A percentile compares a stretch with the other conserved stretches of the same genome.
Conservation (phyloP, 2,888 invertebrate genomes). For the Aplocera efformata region DNA sequence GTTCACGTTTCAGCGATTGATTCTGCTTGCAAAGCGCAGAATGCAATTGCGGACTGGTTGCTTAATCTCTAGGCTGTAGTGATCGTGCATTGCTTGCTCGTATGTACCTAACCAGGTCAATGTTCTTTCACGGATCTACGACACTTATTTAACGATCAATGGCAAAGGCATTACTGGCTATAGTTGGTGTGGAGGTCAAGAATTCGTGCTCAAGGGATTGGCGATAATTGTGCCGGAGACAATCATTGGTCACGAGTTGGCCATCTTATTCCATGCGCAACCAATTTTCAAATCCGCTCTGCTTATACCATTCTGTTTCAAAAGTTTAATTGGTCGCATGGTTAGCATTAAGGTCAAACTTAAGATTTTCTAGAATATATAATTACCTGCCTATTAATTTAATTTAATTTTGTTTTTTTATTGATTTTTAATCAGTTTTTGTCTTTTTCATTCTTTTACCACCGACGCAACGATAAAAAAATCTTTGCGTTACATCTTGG, state of each 20-base stretch:
- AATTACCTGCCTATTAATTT: too few relatives aligned
- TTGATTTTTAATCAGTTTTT: too few relatives aligned
- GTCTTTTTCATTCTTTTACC: too few relatives aligned
- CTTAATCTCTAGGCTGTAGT: conserved; percentile 38
- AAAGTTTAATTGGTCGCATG: too few relatives aligned
- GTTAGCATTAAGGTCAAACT: too few relatives aligned
- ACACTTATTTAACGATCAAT: conserved; percentile 52
- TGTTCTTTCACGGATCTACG: conserved; percentile 56
- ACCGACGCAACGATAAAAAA: too few relatives aligned
- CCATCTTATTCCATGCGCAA: conserved; percentile 27
- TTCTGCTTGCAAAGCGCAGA: conserved; percentile 57
- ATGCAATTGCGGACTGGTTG: conserved; percentile 49
- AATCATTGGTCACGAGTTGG: conserved; percentile 58
- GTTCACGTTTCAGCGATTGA: conserved; percentile 66
- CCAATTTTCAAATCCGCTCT: conserved; percentile 20
- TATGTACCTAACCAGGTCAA: conserved; percentile 46
- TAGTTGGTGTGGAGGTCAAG: conserved; percentile 38
- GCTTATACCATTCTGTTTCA: background rate
- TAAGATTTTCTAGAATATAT: too few relatives aligned
- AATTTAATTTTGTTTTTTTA: too few relatives aligned
- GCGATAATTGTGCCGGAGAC: conserved; percentile 38
- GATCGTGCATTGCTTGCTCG: conserved; percentile 26
- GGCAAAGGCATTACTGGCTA: conserved; percentile 47
- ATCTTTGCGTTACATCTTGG: too few relatives aligned
- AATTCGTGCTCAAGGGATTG: conserved; percentile 48